Conservation (phyloP, 2,113 vertebrate genomes). For the Opisthocomus hoazin region DNA sequence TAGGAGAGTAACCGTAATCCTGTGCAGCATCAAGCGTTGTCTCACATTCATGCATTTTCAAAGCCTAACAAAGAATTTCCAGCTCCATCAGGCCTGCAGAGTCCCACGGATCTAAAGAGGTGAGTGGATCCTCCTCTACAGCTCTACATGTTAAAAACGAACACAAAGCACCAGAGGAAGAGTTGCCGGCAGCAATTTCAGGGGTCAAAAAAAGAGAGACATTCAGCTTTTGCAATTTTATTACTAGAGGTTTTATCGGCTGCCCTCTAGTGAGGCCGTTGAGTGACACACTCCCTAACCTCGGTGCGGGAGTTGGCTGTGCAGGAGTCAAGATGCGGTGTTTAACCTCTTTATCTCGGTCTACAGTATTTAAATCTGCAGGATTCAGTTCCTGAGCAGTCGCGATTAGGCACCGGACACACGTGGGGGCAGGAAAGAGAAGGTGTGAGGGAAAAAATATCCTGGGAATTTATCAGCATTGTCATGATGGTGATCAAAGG, state of each 20-base stretch:
- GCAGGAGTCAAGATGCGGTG: not conserved
- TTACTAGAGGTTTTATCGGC: not conserved
- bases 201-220: accelerated
- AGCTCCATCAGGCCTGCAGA: not conserved
- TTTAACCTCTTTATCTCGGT: slow-evolving; percentile 13
- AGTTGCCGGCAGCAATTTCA: not conserved
- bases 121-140: not conserved
- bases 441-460: not conserved
- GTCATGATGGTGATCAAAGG: not conserved
- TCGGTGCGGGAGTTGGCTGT: not conserved
- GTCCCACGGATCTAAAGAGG: not conserved
- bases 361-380: slow-evolving; percentile 7
- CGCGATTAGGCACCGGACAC: not conserved
- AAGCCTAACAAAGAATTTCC: not conserved
- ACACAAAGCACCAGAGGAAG: not conserved
- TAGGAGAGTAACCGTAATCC: not conserved
- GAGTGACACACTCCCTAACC: not conserved
- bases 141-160: not conserved
- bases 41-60: not conserved
- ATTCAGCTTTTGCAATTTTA: not conserved
- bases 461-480: not conserved
- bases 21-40: not conserved
- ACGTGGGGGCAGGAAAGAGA: not conserved
- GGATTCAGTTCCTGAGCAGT: not conserved
- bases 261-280: slow-evolving; percentile 10